Evolutionary conservation across 2,797 vertebrate genomes (phyloP).

Genomic region (Malurus leucopterus): DNA sequence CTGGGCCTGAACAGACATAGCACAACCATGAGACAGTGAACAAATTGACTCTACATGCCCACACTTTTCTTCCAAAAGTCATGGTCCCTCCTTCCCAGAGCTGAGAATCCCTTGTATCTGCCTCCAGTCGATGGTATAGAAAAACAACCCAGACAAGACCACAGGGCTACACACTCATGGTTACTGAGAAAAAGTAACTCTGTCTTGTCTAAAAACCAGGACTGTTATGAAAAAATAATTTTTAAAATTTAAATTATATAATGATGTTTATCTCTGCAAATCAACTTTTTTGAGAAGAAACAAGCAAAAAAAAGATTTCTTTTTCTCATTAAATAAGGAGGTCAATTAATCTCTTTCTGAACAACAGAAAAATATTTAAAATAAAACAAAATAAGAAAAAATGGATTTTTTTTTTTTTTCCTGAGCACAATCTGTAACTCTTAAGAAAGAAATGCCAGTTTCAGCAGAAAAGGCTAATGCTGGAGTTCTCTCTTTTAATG

Average conservation of each 20-base stretch:
- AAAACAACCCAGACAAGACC: background rate
- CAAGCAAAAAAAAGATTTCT: background rate
- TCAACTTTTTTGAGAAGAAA: background rate
- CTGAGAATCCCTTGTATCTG: background rate
- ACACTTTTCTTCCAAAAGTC: accelerated
- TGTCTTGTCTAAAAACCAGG: accelerated
- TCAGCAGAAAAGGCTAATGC: background rate
- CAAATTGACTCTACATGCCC: background rate
- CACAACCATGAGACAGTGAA: background rate
- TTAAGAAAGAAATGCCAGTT: background rate
- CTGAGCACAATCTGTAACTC: background rate
- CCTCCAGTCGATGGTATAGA: no score
- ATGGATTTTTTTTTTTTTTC: background rate
- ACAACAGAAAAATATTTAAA: background rate
- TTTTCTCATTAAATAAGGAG: background rate
- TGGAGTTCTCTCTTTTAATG: background rate
- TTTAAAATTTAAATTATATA: background rate
- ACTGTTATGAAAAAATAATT: background rate
- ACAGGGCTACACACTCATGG: background rate
- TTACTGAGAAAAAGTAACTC: background rate
- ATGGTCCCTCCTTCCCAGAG: background rate
- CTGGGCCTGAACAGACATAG: background rate
- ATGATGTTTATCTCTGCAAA: background rate
- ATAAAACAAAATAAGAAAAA: background rate
- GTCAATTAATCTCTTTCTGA: background rate